These are phyloP conservation scores for Philotrypesis tridentata DNA, from an alignment of 1,140 invertebrate genomes.

Conservation along the genomic window DNA sequence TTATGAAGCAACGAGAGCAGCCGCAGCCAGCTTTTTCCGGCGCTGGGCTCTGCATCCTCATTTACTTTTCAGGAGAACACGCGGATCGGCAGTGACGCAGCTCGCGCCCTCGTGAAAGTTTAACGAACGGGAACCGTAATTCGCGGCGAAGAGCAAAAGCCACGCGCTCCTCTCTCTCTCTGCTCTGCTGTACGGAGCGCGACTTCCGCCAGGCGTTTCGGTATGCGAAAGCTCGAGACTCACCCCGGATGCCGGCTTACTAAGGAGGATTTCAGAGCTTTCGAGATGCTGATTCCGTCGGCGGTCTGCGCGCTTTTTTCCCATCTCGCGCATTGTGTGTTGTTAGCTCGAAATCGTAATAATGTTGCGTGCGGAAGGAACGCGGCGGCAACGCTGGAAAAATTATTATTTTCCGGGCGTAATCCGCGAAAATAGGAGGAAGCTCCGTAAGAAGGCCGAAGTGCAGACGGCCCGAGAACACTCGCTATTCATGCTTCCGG, in stretches of 20 bases:
- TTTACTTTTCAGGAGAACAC: constrained; percentile 4
- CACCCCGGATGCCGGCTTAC: background rate
- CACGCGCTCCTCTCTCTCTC: no score
- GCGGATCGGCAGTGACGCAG: background rate
- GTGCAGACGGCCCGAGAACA: background rate
- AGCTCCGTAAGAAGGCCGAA: background rate
- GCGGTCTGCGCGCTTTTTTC: background rate
- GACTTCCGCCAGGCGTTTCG: background rate
- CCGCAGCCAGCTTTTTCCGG: background rate
- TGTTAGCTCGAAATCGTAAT: background rate
- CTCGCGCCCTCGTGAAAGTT: constrained; percentile 12
- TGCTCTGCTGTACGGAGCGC: background rate
- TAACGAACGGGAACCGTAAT: constrained; percentile 11
- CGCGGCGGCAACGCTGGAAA: background rate
- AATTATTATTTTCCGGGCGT: no score
- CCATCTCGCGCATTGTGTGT: background rate
- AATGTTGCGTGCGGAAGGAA: background rate
- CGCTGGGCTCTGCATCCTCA: background rate
- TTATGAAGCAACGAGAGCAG: background rate
- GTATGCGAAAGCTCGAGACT: background rate
- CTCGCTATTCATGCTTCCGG: background rate
- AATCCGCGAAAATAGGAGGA: no score
- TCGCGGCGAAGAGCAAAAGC: constrained; percentile 15
- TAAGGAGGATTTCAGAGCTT: background rate
- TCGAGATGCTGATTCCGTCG: background rate